phyloP scores from a whole-genome alignment of 1,140 invertebrate species.

The Cherax destructor region DNA sequence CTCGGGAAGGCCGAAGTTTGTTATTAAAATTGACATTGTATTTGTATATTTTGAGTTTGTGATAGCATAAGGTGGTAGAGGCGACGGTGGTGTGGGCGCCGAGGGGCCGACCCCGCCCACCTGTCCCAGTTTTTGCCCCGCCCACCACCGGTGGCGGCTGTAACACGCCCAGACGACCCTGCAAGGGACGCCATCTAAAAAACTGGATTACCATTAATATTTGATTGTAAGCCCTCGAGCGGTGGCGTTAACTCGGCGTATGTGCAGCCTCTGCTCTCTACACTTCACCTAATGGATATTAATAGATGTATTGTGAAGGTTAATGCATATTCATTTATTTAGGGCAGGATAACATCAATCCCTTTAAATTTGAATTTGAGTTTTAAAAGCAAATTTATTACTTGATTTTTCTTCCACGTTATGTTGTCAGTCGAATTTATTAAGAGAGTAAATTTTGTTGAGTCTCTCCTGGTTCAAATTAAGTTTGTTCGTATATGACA shows the following conservation, averaged over 20 bases:
- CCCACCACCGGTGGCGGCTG: background rate
- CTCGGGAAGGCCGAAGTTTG: background rate
- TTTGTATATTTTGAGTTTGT: background rate
- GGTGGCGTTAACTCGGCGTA: background rate
- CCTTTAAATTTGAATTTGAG: too few species aligned
- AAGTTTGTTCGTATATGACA: too few species aligned
- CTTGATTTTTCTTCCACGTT: too few species aligned
- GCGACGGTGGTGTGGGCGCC: background rate
- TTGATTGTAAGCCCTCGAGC: background rate
- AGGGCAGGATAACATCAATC: too few species aligned
- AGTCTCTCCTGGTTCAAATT: too few species aligned
- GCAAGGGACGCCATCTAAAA: background rate
- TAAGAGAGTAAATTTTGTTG: too few species aligned
- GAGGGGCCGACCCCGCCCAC: background rate
- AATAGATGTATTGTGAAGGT: too few species aligned
- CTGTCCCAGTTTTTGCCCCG: conserved; percentile 14
- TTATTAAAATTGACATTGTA: background rate
- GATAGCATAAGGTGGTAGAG: background rate
- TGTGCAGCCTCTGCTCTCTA: background rate
- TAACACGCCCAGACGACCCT: conserved; percentile 4
- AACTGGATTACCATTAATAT: background rate
- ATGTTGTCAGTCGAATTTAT: too few species aligned
- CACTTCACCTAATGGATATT: too few species aligned
- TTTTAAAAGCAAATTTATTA: too few species aligned
- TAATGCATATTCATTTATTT: too few species aligned